Conservation (phyloP, 2,797 vertebrate genomes). For the Catamblyrhynchus diadema region DNA sequence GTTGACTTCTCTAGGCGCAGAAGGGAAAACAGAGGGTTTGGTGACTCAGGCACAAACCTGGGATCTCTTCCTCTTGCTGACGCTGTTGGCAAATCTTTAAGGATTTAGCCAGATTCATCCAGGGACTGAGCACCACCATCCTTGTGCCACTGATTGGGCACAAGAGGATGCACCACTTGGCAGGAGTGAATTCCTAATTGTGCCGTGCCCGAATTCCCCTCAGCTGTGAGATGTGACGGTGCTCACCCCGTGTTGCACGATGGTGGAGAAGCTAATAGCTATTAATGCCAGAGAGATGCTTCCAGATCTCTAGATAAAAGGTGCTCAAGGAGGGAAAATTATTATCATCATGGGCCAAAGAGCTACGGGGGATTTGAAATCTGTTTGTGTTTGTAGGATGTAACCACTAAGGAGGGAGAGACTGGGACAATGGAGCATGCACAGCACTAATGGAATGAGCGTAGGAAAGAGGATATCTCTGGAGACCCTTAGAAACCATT, state of each 20-base stretch:
- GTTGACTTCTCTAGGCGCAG: background rate
- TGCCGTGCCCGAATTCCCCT: background rate
- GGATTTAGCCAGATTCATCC: background rate
- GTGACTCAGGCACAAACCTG: slow-evolving; percentile 22
- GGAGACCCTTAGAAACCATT: slow-evolving; percentile 61
- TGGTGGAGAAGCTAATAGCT: slow-evolving; percentile 2
- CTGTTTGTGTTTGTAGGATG: slow-evolving; percentile 48
- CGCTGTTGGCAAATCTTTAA: background rate
- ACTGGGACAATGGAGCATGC: slow-evolving; percentile 52
- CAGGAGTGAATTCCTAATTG: background rate
- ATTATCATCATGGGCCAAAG: slow-evolving; percentile 32
- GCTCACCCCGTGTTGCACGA: background rate
- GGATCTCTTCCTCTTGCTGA: slow-evolving; percentile 3
- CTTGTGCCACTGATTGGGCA: background rate
- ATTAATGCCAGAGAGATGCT: slow-evolving; percentile 45
- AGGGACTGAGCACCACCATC: accelerated
- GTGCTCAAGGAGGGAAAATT: slow-evolving; percentile 62
- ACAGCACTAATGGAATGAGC: slow-evolving; percentile 65
- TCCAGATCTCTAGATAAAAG: slow-evolving; percentile 62
- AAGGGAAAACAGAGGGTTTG: slow-evolving; percentile 4
- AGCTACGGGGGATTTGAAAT: slow-evolving; percentile 51
- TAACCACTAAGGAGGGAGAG: slow-evolving; percentile 51
- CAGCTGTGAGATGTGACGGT: background rate
- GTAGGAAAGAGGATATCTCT: slow-evolving; percentile 54
- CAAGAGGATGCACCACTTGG: background rate